A percentile compares a stretch with the other conserved stretches of the same genome.
Evolutionary conservation across 2,797 vertebrate genomes (phyloP).

Genomic region (Acrocephalus scirpaceus): DNA sequence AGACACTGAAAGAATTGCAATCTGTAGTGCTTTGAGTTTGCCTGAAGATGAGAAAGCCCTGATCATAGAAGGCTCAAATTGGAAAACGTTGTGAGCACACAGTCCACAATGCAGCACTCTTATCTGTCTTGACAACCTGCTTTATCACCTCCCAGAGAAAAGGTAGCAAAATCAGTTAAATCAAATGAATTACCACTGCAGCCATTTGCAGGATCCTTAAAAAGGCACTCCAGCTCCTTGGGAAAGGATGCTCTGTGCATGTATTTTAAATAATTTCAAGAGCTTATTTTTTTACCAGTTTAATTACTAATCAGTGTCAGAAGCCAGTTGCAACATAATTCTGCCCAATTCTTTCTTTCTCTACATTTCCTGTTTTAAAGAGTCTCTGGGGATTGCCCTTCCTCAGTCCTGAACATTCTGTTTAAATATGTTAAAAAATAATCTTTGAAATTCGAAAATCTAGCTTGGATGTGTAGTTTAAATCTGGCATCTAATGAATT

Average conservation of each 20-base stretch:
- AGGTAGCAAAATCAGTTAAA: constrained; percentile 23
- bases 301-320: background rate
- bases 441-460: background rate
- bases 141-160: constrained; percentile 31
- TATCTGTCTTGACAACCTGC: background rate
- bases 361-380: background rate
- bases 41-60: background rate
- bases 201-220: background rate
- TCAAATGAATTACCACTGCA: background rate
- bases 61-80: background rate
- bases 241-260: background rate
- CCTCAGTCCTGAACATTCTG: background rate
- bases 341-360: background rate
- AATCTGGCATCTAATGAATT: constrained; percentile 17
- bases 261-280: background rate
- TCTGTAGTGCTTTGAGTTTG: background rate
- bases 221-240: background rate
- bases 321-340: background rate
- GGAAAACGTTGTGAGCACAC: background rate
- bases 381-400: background rate
- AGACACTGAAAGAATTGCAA: background rate
- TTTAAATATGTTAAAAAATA: background rate
- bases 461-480: background rate
- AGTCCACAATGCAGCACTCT: constrained; percentile 3
- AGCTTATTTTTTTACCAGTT: background rate